These are phyloP conservation scores for Trogon melanurus DNA, from an alignment of 2,113 vertebrate species.

Conservation along the genomic window DNA sequence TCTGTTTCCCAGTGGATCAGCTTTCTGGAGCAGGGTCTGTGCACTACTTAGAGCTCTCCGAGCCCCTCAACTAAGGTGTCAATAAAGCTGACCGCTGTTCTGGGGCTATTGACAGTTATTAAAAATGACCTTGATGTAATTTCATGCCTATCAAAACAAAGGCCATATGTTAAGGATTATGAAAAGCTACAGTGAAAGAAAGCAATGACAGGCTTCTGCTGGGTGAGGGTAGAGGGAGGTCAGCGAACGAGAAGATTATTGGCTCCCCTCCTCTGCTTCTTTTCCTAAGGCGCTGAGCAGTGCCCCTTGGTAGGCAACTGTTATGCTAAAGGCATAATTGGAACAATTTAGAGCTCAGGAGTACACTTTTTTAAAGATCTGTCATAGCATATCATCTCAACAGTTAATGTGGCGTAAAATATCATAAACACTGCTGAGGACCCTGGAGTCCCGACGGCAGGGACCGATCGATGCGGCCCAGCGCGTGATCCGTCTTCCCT, in stretches of 20 bases:
- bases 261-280: conserved; percentile 20
- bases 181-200: conserved; percentile 70
- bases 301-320: conserved; percentile 56
- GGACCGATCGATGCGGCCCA: not conserved
- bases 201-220: conserved; percentile 37
- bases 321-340: conserved; percentile 62
- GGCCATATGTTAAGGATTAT: conserved; percentile 84
- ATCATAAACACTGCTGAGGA: conserved; percentile 50
- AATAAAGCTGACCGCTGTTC: conserved; percentile 86
- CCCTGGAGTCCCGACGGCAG: not conserved
- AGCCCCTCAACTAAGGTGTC: conserved; percentile 83
- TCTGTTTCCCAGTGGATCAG: conserved; percentile 83
- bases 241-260: conserved; percentile 29
- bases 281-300: not conserved
- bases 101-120: conserved; percentile 92
- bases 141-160: conserved; percentile 89
- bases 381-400: conserved; percentile 50
- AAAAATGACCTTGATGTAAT: conserved; percentile 98
- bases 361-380: conserved; percentile 60
- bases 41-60: conserved; percentile 73
- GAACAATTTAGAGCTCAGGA: conserved; percentile 63
- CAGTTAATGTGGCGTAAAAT: conserved; percentile 63
- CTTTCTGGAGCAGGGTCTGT: conserved; percentile 73
- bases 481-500: conserved; percentile 6
- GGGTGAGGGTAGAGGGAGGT: not conserved